phyloP scores from a whole-genome alignment of 2,113 vertebrate species.

The Chionodraco myersi region DNA sequence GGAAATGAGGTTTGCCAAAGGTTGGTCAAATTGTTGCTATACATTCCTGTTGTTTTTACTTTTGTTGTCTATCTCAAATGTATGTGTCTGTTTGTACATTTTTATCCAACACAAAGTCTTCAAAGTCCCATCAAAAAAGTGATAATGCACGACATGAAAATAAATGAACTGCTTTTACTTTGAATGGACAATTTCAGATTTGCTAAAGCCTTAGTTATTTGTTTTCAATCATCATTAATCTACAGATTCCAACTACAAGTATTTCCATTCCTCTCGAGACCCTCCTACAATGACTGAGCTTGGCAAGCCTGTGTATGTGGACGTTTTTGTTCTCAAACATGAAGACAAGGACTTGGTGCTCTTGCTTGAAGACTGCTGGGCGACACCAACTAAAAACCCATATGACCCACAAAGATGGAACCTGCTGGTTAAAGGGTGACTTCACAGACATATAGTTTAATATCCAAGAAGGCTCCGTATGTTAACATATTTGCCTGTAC shows the following conservation, averaged over 20 bases:
- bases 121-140: neutral
- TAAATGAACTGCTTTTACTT: neutral
- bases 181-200: neutral
- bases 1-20: constrained; percentile 75
- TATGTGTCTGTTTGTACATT: neutral
- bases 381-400: constrained; percentile 72
- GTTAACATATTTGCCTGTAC: neutral
- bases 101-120: neutral
- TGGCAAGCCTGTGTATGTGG: constrained; percentile 81
- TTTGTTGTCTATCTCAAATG: too few species aligned
- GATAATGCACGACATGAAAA: neutral
- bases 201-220: neutral
- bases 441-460: too few species aligned
- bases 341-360: constrained; percentile 79
- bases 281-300: constrained; percentile 77
- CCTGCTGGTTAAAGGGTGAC: constrained; percentile 66
- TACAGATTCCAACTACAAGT: constrained; percentile 76
- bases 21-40: constrained; percentile 25
- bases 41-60: too few species aligned
- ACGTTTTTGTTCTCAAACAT: constrained; percentile 79
- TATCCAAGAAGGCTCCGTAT: neutral
- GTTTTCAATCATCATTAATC: neutral
- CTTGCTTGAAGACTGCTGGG: constrained; percentile 82
- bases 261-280: constrained; percentile 70
- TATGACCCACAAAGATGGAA: constrained; percentile 79